These are phyloP conservation scores for Abscondita cerata DNA, from an alignment of 2,888 invertebrate species.

Conservation along the genomic window DNA sequence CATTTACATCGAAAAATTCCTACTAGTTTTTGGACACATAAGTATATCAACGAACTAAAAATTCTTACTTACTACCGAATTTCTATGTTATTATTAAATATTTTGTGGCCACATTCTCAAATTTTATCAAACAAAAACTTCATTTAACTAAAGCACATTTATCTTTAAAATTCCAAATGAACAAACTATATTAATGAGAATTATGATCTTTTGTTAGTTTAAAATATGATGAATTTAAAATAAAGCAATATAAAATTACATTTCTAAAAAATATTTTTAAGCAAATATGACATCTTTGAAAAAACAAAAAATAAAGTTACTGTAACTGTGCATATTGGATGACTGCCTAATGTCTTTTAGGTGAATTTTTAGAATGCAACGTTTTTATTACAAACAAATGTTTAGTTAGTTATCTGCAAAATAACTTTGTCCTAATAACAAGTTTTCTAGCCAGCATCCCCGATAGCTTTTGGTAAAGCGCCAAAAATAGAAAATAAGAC, in stretches of 20 bases:
- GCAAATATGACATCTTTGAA: neutral
- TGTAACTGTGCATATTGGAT: neutral
- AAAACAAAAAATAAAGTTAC: neutral
- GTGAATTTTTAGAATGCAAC: neutral
- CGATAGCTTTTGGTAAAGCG: conserved; percentile 8
- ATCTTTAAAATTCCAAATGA: no score
- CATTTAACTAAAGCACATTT: no score
- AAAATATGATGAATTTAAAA: no score
- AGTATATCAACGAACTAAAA: no score
- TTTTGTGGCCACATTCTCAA: no score
- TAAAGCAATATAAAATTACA: neutral
- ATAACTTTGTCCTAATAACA: neutral
- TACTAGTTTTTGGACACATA: no score
- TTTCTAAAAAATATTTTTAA: neutral
- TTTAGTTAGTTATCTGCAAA: neutral
- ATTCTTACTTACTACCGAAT: no score
- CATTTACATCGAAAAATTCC: no score
- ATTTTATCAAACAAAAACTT: no score
- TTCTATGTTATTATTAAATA: no score
- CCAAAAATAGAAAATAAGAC: conserved; percentile 7
- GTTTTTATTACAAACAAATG: neutral
- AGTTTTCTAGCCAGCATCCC: neutral
- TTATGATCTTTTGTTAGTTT: no score
- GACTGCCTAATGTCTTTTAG: neutral
- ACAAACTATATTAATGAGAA: no score